Evolutionary conservation across 2,888 invertebrate species (phyloP).

Genomic region (Eudemis profundana): DNA sequence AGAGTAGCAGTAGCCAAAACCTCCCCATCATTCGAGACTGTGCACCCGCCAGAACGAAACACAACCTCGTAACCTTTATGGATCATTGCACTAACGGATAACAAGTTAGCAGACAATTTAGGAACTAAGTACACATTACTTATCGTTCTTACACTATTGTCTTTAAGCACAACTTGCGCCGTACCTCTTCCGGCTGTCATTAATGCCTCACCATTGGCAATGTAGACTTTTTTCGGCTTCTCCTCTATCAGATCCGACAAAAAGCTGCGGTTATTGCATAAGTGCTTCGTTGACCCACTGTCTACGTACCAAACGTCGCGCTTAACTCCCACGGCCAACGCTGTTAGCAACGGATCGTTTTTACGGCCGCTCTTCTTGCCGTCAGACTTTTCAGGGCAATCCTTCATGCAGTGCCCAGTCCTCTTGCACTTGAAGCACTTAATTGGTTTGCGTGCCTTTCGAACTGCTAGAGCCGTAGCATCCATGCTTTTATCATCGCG

Average conservation of each 20-base stretch:
- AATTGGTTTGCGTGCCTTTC: background rate
- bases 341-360: background rate
- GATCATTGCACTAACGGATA: background rate
- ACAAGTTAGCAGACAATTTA: background rate
- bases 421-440: background rate
- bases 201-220: background rate
- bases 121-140: conserved; percentile 16
- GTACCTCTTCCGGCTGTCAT: background rate
- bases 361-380: background rate
- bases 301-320: background rate
- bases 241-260: background rate
- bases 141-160: background rate
- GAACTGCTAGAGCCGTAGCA: background rate
- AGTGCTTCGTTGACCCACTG: background rate
- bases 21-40: background rate
- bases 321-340: background rate
- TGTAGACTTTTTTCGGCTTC: background rate
- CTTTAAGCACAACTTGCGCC: background rate
- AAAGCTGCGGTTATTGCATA: background rate
- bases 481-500: background rate
- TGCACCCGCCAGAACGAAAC: background rate
- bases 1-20: background rate
- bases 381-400: background rate
- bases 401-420: background rate
- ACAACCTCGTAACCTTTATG: background rate